These are phyloP conservation scores for Pipa parva DNA, from an alignment of 2,113 vertebrate genomes.

Conservation along the genomic window DNA sequence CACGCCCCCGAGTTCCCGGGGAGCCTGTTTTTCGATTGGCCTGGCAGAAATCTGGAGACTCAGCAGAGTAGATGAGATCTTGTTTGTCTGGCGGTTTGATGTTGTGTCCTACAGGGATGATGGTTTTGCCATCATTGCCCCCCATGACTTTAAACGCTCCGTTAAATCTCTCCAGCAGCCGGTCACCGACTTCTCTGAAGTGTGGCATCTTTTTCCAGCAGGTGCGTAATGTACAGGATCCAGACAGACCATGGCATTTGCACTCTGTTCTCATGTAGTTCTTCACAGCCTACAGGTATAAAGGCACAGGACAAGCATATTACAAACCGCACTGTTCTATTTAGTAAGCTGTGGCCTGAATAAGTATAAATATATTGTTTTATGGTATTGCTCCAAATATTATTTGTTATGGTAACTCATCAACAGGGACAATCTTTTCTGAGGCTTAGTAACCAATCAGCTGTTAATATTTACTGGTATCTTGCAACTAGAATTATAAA, in stretches of 20 bases:
- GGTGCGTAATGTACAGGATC: constrained; percentile 90
- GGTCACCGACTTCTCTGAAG: constrained; percentile 90
- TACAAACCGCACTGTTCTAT: too few relatives aligned
- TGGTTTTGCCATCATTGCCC: constrained; percentile 88
- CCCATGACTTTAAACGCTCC: constrained; percentile 96
- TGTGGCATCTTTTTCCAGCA: constrained; percentile 98
- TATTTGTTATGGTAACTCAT: too few relatives aligned
- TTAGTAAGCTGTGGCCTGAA: too few relatives aligned
- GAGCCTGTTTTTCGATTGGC: constrained; percentile 92
- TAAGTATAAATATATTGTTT: too few relatives aligned
- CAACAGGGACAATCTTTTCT: too few relatives aligned
- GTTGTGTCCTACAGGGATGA: constrained; percentile 85
- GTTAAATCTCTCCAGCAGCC: constrained; percentile 87
- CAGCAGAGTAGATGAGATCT: constrained; percentile 90
- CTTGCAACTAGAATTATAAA: too few relatives aligned
- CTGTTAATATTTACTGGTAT: too few relatives aligned
- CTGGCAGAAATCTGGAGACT: constrained; percentile 92
- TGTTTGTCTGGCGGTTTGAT: constrained; percentile 88
- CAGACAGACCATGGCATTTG: constrained; percentile 93
- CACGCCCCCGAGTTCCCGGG: constrained; percentile 81
- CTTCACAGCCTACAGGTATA: constrained; percentile 76
- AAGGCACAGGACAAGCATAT: too few relatives aligned
- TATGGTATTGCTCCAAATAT: too few relatives aligned
- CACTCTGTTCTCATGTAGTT: constrained; percentile 94
- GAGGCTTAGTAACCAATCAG: too few relatives aligned